These are phyloP conservation scores for Sialis fuliginosa DNA, from an alignment of 2,888 invertebrate genomes.

Conservation along the genomic window DNA sequence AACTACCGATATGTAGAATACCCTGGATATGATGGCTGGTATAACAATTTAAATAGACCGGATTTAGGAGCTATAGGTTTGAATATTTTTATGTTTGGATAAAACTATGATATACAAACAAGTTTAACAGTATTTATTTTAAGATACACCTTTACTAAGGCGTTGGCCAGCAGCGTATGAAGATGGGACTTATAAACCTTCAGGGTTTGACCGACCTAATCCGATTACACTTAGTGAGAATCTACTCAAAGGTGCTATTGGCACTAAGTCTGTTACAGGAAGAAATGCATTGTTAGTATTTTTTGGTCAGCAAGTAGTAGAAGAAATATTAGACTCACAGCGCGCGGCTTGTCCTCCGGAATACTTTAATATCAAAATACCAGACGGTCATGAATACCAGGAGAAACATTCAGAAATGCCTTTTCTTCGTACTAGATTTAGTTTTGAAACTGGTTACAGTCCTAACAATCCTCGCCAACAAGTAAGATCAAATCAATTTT, in stretches of 20 bases:
- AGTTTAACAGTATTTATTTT: constrained; percentile 1
- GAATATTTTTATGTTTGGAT: constrained; percentile 2
- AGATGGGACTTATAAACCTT: constrained; percentile 35
- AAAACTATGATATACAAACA: not conserved
- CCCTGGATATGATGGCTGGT: constrained; percentile 26
- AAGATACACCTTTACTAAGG: constrained; percentile 33
- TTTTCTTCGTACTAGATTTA: constrained; percentile 32
- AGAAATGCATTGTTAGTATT: constrained; percentile 38
- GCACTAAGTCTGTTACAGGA: constrained; percentile 26
- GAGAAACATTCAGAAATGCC: constrained; percentile 26
- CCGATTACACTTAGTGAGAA: constrained; percentile 30
- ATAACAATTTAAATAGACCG: constrained; percentile 22
- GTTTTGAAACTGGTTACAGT: constrained; percentile 31
- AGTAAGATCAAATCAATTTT: constrained; percentile 17
- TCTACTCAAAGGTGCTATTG: constrained; percentile 25
- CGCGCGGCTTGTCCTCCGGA: constrained; percentile 39
- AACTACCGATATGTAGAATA: constrained; percentile 16
- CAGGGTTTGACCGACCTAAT: constrained; percentile 29
- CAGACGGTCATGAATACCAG: constrained; percentile 23
- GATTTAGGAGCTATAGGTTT: constrained; percentile 24
- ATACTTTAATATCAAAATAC: constrained; percentile 37
- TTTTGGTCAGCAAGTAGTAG: constrained; percentile 43
- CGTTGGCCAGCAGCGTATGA: constrained; percentile 33
- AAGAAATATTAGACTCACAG: constrained; percentile 41
- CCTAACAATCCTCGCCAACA: constrained; percentile 42